A percentile compares a stretch with the other conserved stretches of the same genome.
Evolutionary conservation across 2,113 vertebrate species (phyloP).

Genomic region (Xiphias gladius): DNA sequence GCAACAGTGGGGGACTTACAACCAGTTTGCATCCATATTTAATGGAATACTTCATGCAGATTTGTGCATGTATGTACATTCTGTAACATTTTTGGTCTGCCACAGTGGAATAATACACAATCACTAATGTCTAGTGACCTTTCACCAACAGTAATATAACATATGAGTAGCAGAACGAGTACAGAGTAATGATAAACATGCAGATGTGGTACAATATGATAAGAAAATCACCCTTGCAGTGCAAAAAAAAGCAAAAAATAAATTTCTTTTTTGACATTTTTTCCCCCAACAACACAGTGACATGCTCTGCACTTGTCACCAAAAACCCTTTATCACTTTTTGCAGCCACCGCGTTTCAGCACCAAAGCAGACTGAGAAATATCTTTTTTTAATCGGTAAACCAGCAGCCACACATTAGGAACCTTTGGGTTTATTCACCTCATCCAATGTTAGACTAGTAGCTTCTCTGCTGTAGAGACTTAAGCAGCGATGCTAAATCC

Average conservation of each 20-base stretch:
- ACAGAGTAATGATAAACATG: slow-evolving; percentile 14
- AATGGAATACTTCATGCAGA: slow-evolving; percentile 49
- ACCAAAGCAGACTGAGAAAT: slow-evolving; percentile 41
- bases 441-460: slow-evolving; percentile 52
- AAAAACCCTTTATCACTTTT: slow-evolving; percentile 44
- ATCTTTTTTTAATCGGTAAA: slow-evolving; percentile 62
- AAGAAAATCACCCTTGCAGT: background rate
- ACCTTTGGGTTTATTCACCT: slow-evolving; percentile 61
- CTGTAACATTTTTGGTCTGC: background rate
- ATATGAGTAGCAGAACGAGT: background rate
- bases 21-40: slow-evolving; percentile 51
- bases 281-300: background rate
- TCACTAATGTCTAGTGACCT: slow-evolving; percentile 1
- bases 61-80: slow-evolving; percentile 1
- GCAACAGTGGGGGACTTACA: slow-evolving; percentile 15
- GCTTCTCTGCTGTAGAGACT: slow-evolving; percentile 31
- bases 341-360: slow-evolving; percentile 20
- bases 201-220: background rate
- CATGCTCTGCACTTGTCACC: background rate
- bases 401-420: slow-evolving; percentile 54
- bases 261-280: background rate
- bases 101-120: background rate
- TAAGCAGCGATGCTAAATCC: slow-evolving; percentile 56
- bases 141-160: background rate
- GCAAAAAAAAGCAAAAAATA: background rate